Evolutionary conservation across 2,888 invertebrate genomes (phyloP).

Genomic region (Polyommatus icarus): DNA sequence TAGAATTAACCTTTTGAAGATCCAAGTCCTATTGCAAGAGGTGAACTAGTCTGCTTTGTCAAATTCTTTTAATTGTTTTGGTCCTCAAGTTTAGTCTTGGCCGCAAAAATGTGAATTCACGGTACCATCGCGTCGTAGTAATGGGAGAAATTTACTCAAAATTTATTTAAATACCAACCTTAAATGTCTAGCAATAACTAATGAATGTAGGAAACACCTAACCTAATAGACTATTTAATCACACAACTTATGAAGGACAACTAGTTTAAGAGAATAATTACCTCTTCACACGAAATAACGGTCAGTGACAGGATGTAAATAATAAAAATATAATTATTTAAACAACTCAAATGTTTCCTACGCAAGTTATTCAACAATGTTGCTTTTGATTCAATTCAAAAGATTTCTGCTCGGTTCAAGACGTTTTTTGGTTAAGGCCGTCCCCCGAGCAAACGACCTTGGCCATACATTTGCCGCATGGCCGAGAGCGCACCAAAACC

Average conservation of each 20-base stretch:
- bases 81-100: no score
- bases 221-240: not conserved
- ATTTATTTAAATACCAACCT: no score
- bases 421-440: not conserved
- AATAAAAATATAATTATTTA: slow-evolving; percentile 30
- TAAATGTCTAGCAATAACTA: not conserved
- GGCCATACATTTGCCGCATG: no score
- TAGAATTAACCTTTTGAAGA: no score
- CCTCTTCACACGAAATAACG: slow-evolving; percentile 13
- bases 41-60: no score
- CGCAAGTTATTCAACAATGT: not conserved
- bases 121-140: no score
- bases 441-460: no score
- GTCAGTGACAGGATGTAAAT: slow-evolving; percentile 22
- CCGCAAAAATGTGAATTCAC: no score
- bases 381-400: not conserved
- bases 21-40: no score
- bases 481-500: no score
- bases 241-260: slow-evolving; percentile 9
- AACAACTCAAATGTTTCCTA: not conserved
- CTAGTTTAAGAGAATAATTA: slow-evolving; percentile 26
- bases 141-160: no score
- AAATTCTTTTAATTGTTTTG: no score
- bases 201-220: not conserved
- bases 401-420: not conserved